phyloP scores from a whole-genome alignment of 2,797 vertebrate genomes.

The Poecilia gillii region DNA sequence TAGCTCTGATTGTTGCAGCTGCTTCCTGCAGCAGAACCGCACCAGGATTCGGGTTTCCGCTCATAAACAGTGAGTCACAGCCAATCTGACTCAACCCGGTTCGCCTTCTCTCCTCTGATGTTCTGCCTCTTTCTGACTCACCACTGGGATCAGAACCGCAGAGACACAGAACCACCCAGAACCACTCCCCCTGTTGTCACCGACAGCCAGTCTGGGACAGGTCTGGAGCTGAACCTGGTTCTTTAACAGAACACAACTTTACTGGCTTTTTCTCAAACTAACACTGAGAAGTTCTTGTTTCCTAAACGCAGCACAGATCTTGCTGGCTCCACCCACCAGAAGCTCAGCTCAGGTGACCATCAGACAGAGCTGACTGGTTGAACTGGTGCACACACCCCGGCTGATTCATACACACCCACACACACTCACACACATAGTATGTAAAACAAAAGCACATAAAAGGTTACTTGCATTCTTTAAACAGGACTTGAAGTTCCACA shows the following conservation, averaged over 20 bases:
- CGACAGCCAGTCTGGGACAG: not conserved
- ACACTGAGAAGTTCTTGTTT: not conserved
- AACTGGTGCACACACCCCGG: constrained; percentile 42
- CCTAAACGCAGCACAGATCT: not conserved
- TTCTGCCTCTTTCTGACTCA: constrained; percentile 41
- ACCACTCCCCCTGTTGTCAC: not conserved
- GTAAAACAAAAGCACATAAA: no score
- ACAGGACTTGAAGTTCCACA: no score
- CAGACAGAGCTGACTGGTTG: constrained; percentile 16
- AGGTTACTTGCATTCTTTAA: no score
- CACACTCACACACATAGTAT: no score
- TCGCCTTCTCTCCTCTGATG: not conserved
- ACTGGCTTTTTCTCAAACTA: not conserved
- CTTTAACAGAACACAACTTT: no score
- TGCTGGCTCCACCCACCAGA: constrained; percentile 2
- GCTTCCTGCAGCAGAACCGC: not conserved
- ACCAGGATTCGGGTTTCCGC: not conserved
- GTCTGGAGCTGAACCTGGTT: not conserved
- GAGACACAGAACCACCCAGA: not conserved
- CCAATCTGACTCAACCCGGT: constrained; percentile 10
- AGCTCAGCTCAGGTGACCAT: constrained; percentile 7
- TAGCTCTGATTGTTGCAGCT: not conserved
- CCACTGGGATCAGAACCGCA: not conserved
- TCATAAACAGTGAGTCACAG: constrained; percentile 31
- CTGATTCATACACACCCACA: constrained; percentile 10